Evolutionary conservation across 1,140 invertebrate genomes (phyloP), one percentile per base, ranked within the genome.

Genomic region (Scylla paramamosain): DNA sequence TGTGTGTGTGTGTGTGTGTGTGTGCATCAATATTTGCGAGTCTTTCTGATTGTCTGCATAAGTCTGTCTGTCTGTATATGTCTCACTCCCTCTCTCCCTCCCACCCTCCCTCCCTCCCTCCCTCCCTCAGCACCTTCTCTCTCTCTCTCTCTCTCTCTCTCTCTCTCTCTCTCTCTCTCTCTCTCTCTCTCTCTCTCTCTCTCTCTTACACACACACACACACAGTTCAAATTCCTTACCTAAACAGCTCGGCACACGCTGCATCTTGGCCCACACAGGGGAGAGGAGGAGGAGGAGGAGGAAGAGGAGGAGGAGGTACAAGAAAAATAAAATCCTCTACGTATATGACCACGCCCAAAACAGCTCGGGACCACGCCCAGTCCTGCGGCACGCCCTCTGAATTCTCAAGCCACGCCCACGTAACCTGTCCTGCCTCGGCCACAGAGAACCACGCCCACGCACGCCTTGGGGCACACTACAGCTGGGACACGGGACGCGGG

Each of bases 1-100:
- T 25, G 29, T n/a, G 29, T 29, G 29, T n/a, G 25, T n/a, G 83
- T 84, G 83, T 84, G 83, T 84, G 83, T 84, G 83, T 84, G 83
- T 84, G 7, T 84, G 83, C 31, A 20, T 83, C 28, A 29, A 25
- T 84, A 31, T 84, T 28, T 84, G 83, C n/a, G 25, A 29, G 25
- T n/a, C 28, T 84, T 6, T 84, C 4, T 84, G 25, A 29, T 28
- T 84, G 83, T 84, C 28, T 39, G 39, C n/a, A n/a, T n/a, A n/a
- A n/a, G n/a, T 39, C 28, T 84, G 25, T 6, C 8, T n/a, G 25
- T n/a, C 28, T 84, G 83, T 84, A n/a, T n/a, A n/a, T 14, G 39
- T 39, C 39, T 39, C 31, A 25, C 39, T 46, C 87, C 32, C 10
- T 10, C 14, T 29, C 32, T 46, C 39, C 25, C 2, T 46, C 87